A percentile compares a stretch with the other conserved stretches of the same genome.
phyloP scores from a whole-genome alignment of 2,113 vertebrate genomes.

The Silurus meridionalis region DNA sequence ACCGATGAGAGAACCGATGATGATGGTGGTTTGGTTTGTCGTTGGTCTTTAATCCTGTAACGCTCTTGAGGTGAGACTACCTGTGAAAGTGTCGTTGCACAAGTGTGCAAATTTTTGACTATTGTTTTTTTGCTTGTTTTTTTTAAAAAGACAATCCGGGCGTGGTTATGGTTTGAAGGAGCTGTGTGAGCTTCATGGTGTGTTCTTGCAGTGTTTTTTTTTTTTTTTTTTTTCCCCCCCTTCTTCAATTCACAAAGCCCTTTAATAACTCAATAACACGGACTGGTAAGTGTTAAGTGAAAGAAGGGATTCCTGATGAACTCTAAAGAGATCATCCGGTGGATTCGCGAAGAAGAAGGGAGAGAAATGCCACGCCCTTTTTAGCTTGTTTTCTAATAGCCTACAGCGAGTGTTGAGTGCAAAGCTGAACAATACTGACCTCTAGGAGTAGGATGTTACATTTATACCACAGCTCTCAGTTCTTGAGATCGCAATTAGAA shows the following conservation, averaged over 20 bases:
- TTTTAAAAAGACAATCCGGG: not conserved
- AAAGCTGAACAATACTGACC: not conserved
- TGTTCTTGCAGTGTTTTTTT: not conserved
- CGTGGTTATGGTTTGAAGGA: no score
- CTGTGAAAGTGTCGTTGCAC: not conserved
- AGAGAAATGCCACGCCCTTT: not conserved
- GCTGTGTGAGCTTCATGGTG: not conserved
- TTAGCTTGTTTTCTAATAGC: not conserved
- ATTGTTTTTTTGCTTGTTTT: not conserved
- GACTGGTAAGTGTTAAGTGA: not conserved
- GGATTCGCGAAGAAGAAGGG: no score
- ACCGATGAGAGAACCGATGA: no score
- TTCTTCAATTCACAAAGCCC: not conserved
- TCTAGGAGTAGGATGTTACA: not conserved
- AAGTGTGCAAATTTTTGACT: not conserved
- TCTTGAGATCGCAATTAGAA: not conserved
- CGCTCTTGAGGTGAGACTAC: not conserved
- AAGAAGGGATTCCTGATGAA: no score
- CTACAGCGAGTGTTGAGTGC: not conserved
- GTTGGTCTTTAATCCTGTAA: not conserved
- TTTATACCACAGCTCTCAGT: not conserved
- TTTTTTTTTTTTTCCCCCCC: not conserved
- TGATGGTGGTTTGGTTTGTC: not conserved
- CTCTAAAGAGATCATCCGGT: no score
- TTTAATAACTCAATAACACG: not conserved